A percentile compares a stretch with the other conserved stretches of the same genome.
These are phyloP conservation scores for Scrobipalpa costella DNA, from an alignment of 2,888 invertebrate species.

Conservation along the genomic window DNA sequence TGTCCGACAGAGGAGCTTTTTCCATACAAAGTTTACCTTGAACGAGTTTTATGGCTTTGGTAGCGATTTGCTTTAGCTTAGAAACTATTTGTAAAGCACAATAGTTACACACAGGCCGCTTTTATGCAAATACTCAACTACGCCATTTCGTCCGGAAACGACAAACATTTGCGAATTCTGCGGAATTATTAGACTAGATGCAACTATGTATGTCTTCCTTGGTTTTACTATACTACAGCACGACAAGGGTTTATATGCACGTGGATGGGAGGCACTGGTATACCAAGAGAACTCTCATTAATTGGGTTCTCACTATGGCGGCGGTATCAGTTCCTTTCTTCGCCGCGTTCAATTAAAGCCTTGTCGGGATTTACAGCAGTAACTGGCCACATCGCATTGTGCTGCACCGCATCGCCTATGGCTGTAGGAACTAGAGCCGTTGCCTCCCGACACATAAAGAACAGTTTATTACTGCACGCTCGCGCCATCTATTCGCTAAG, in stretches of 20 bases:
- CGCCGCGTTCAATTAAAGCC: background rate
- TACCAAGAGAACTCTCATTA: no score
- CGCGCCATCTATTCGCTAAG: slow-evolving; percentile 55
- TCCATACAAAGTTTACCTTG: no score
- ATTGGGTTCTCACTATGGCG: no score
- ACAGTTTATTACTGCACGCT: slow-evolving; percentile 58
- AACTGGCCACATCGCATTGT: slow-evolving; percentile 10
- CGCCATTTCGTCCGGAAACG: background rate
- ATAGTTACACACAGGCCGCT: slow-evolving; percentile 16
- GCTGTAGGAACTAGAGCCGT: slow-evolving; percentile 40
- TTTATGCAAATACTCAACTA: background rate
- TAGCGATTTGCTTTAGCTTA: slow-evolving; percentile 1
- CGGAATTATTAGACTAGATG: slow-evolving; percentile 53
- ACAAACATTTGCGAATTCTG: slow-evolving; percentile 49
- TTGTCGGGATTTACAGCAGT: background rate
- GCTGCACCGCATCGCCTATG: slow-evolving; percentile 45
- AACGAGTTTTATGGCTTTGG: background rate
- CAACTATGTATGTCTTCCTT: slow-evolving; percentile 31
- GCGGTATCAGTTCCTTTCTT: no score
- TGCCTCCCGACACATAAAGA: slow-evolving; percentile 63
- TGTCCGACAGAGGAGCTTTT: no score
- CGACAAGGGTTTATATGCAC: no score
- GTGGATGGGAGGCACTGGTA: no score
- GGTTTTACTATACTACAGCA: slow-evolving; percentile 15
- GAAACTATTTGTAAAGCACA: slow-evolving; percentile 5